Percentiles rank a stretch among this genome's conserved stretches.
Conservation (phyloP, 2,113 vertebrate genomes). For the Malurus melanocephalus region DNA sequence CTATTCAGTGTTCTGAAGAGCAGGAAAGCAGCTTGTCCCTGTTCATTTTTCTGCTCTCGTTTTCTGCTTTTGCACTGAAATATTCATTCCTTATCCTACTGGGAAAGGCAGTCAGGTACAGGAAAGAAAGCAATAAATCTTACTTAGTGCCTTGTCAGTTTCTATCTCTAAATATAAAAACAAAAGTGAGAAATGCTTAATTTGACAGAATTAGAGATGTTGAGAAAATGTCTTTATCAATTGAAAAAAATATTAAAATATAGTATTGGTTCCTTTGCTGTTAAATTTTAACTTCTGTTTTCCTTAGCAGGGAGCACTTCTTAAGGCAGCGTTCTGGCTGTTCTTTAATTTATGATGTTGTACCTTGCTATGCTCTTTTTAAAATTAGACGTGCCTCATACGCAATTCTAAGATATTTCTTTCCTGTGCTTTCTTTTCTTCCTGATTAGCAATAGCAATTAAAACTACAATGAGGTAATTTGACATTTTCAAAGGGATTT, state of each 20-base stretch:
- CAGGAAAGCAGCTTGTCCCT: conserved; percentile 19
- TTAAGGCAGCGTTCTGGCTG: neutral
- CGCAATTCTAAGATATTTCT: neutral
- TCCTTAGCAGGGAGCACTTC: neutral
- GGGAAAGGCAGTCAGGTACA: conserved; percentile 53
- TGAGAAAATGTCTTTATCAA: conserved; percentile 14
- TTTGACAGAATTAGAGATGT: conserved; percentile 53
- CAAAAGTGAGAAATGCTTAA: conserved; percentile 46
- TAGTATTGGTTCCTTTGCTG: neutral
- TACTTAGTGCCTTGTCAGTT: conserved; percentile 64
- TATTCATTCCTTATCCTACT: conserved; percentile 48
- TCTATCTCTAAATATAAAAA: conserved; percentile 49
- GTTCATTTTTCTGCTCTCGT: conserved; percentile 47
- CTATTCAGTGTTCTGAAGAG: conserved; percentile 21
- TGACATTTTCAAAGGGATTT: conserved; percentile 31
- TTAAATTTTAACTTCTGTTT: neutral
- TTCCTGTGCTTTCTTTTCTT: conserved; percentile 25
- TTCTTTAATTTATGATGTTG: neutral
- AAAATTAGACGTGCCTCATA: neutral
- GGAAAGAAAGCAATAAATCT: conserved; percentile 66
- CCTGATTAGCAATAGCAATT: conserved; percentile 39
- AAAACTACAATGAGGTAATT: conserved; percentile 20
- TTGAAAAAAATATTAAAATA: neutral
- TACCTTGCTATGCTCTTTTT: neutral
- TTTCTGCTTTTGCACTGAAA: conserved; percentile 51